Evolutionary conservation across 2,888 invertebrate genomes (phyloP), one percentile per base, ranked within the genome.

Genomic region (Drosophila conformis): DNA sequence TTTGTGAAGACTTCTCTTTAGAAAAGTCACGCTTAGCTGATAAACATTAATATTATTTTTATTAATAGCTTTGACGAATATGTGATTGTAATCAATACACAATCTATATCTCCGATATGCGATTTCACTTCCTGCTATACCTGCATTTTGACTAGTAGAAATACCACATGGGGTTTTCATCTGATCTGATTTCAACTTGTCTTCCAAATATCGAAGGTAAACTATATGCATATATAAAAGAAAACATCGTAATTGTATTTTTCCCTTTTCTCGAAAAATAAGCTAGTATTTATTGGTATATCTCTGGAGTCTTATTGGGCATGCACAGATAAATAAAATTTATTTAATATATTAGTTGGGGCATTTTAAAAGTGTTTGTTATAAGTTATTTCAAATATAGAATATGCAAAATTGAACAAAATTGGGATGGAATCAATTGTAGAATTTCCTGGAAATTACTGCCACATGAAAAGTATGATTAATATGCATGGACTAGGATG

Each of bases 101-200:
- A 15, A 2, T 0, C 18, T 8, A 2, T 18, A 38, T 18, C 2
- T 18, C 3, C 0, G 1, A 13, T 21, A 13, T 7, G 1, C 0
- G 31, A 10, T 10, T 33, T 10, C 31, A 31, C 31, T 10, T 0
- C 31, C 10, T 31, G 31, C 31, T 31, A 3, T 10, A 0, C 31
- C 31, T 31, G 13, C 13, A 46, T 21, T 46, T 46, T 15, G 21
- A 21, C 21, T 7, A 4, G 4, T 4, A 13, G 2, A 46, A 4
- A 21, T 15, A 2, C 1, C 21, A 2, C 7, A 46, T 46, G 4
- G 0, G 7, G 13, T 15, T 15, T 21, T 15, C 21, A 46, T 13
- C 21, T 21, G 1, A 6, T n/a, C 11, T 21, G 42, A 21, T 42
- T 42, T 42, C 6, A 21, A 13, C 21, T 21, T 21, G 6, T 6